Percentiles rank a stretch among this genome's conserved stretches.
phyloP scores from a whole-genome alignment of 1,140 invertebrate genomes.

The Whitmania pigra region DNA sequence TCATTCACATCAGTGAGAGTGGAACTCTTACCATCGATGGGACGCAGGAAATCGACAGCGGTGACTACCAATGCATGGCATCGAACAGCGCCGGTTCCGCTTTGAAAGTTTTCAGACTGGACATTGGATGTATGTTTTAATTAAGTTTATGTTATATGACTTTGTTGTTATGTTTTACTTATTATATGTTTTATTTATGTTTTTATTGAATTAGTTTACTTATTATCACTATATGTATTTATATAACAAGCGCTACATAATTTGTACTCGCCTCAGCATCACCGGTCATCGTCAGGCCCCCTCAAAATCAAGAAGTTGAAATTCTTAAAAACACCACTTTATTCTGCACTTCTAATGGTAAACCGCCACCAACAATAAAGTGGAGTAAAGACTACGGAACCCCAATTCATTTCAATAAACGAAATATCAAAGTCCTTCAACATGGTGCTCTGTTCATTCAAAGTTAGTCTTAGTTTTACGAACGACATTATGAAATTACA shows the following conservation, averaged over 20 bases:
- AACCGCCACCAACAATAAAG: conserved; percentile 36
- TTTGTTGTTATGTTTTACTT: no score
- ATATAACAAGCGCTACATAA: background rate
- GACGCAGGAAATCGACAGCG: conserved; percentile 35
- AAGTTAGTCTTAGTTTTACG: conserved; percentile 26
- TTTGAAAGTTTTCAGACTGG: conserved; percentile 33
- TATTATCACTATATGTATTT: background rate
- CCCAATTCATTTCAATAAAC: conserved; percentile 25
- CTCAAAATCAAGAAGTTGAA: conserved; percentile 28
- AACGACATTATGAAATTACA: no score
- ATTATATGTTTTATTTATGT: no score
- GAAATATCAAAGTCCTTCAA: conserved; percentile 29
- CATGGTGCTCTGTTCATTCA: conserved; percentile 31
- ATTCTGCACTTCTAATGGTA: conserved; percentile 35
- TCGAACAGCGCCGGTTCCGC: conserved; percentile 43
- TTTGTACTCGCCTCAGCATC: no score
- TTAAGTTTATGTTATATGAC: no score
- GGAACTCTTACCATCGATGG: conserved; percentile 35
- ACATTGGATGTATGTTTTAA: conserved; percentile 45
- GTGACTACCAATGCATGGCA: conserved; percentile 43
- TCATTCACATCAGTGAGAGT: conserved; percentile 31
- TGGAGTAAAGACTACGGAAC: conserved; percentile 37
- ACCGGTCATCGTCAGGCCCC: background rate
- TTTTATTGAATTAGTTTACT: no score
- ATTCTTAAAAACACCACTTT: conserved; percentile 42